Evolutionary conservation across 1,140 invertebrate species (phyloP), one percentile per base, ranked within the genome.

Genomic region (Tachypleus tridentatus): DNA sequence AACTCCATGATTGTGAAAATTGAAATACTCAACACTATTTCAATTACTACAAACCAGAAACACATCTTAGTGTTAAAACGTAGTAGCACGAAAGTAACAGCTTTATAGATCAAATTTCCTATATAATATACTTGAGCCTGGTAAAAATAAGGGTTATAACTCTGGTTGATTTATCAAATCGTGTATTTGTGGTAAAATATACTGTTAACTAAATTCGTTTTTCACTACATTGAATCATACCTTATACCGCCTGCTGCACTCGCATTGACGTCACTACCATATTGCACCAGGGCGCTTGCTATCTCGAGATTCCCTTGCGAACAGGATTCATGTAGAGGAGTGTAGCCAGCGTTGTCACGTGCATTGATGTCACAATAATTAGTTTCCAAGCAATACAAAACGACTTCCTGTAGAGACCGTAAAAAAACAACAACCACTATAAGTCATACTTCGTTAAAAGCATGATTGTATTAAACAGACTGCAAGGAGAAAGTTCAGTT

Each of bases 261-360:
- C 68, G 89, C 89, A 69, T 89, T 91, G 54, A 89, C 89, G 76
- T 91, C 89, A 1, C 91, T 91, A 29, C 91, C 91, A 72, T 91
- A 91, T 66, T 87, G 83, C 7, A 96, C 79, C 4, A 97, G 79
- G 50, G 92, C 81, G 69, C 86, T 82, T 6, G 91, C 92, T 58
- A 95, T 92, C 67, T 86, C 84, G 47, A 95, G 78, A 76, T 93
- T 88, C 8, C 92, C 92, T 71, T 85, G 83, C 0, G 89, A 85
- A 72, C 90, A 91, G 4, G 91, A 91, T 72, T 94, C 93, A 73
- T 96, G 93, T 49, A 96, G 80, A 3, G 93, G 90, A 3, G 93
- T 96, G 75, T 94, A 96, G 0, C 92, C 92, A 3, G 93, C 92
- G 77, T 96, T 96, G 75, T 97, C 93, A 72, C 89, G 88, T 4